Evolutionary conservation across 2,113 vertebrate genomes (phyloP).

Genomic region (Ciconia stormi): DNA sequence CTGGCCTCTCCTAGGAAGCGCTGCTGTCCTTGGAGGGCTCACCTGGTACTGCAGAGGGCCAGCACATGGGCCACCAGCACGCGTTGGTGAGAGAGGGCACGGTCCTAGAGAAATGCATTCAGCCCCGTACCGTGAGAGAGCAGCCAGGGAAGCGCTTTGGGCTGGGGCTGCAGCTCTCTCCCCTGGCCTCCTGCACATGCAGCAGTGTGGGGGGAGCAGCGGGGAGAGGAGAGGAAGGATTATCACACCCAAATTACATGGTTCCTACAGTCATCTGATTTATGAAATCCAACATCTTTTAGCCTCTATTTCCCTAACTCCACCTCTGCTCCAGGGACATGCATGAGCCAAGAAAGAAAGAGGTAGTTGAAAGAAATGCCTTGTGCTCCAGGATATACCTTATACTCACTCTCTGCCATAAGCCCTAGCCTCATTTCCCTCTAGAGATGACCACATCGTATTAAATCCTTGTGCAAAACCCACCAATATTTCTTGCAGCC

Average conservation of each 20-base stretch:
- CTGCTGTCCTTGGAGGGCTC: neutral
- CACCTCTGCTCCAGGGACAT: neutral
- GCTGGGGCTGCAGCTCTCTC: neutral
- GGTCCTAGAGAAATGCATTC: neutral
- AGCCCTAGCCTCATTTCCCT: neutral
- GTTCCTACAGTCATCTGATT: neutral
- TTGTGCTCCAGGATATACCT: neutral
- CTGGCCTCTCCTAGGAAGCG: neutral
- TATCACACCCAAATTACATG: neutral
- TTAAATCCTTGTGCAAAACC: neutral
- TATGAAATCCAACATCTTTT: neutral
- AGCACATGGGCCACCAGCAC: too few relatives aligned
- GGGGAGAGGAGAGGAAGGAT: neutral
- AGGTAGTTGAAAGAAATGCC: neutral
- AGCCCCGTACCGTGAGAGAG: fast-evolving
- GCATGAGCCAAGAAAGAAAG: neutral
- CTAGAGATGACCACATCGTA: neutral
- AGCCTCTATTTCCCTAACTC: neutral
- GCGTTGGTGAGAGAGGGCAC: fast-evolving
- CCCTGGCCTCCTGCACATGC: neutral
- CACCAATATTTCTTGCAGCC: neutral
- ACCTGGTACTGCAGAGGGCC: neutral
- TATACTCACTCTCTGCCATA: neutral
- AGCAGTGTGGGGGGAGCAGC: neutral
- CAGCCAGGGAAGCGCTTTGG: neutral